These are phyloP conservation scores for Leptinotarsa rubiginosa DNA, from an alignment of 2,888 invertebrate genomes.

Conservation along the genomic window DNA sequence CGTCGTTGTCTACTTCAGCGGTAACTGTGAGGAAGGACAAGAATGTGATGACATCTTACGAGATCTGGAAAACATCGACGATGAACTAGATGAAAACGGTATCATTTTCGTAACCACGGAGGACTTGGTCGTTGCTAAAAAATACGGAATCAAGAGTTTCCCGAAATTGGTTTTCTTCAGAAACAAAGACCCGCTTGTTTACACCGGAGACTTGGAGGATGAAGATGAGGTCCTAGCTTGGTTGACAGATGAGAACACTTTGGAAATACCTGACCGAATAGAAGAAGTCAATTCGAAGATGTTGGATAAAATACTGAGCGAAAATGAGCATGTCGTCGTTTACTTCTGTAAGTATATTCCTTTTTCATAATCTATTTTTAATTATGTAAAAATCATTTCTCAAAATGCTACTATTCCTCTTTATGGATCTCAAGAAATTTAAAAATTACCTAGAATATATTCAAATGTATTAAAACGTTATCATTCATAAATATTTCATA, in stretches of 20 bases:
- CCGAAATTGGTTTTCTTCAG: constrained; percentile 91
- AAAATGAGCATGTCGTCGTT: constrained; percentile 90
- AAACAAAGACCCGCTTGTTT: constrained; percentile 89
- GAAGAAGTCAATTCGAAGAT: constrained; percentile 92
- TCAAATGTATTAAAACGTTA: too few species aligned
- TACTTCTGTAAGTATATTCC: constrained; percentile 83
- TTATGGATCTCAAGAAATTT: too few species aligned
- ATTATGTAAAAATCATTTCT: too few species aligned
- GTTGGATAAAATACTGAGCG: constrained; percentile 89
- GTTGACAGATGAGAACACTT: constrained; percentile 90
- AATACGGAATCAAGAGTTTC: constrained; percentile 85
- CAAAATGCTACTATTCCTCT: too few species aligned
- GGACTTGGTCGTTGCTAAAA: constrained; percentile 83
- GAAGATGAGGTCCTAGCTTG: constrained; percentile 92
- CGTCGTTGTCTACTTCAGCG: constrained; percentile 94
- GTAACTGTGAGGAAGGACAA: constrained; percentile 88
- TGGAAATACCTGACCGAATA: constrained; percentile 92
- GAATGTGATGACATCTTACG: constrained; percentile 87
- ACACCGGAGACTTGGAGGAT: constrained; percentile 85
- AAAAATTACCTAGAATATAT: too few species aligned
- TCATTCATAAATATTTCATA: too few species aligned
- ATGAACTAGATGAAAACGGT: constrained; percentile 91
- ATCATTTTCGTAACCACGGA: constrained; percentile 95
- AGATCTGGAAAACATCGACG: constrained; percentile 91
- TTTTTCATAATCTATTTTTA: not conserved